These are phyloP conservation scores for Penaeus indicus DNA, from an alignment of 1,140 invertebrate species.

Conservation along the genomic window DNA sequence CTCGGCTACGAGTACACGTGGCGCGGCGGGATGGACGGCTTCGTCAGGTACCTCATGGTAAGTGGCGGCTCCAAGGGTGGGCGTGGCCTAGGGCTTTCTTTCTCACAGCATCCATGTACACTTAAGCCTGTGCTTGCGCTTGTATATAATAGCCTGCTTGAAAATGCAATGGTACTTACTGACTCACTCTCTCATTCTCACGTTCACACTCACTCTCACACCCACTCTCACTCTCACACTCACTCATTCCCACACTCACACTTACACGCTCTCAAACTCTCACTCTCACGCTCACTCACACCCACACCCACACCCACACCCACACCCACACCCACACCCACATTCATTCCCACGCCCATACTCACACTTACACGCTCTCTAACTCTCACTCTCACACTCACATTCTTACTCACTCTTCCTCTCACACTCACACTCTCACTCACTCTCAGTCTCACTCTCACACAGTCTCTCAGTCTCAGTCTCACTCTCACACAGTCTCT, in stretches of 20 bases:
- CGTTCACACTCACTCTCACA: too few relatives aligned
- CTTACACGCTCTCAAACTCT: too few relatives aligned
- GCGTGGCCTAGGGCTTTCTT: too few relatives aligned
- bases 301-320: too few relatives aligned
- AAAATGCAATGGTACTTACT: background rate
- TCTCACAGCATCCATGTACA: background rate
- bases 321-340: too few relatives aligned
- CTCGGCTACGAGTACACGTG: slow-evolving; percentile 31
- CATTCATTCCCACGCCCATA: too few relatives aligned
- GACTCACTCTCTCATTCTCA: too few relatives aligned
- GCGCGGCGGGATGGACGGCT: slow-evolving; percentile 34
- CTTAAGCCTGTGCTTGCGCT: background rate
- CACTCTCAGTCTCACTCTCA: background rate
- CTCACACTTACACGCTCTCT: background rate
- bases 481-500: too few relatives aligned
- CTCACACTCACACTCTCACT: background rate
- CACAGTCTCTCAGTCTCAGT: background rate
- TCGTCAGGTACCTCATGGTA: slow-evolving; percentile 34
- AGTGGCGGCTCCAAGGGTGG: background rate
- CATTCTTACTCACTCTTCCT: background rate
- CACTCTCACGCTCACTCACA: too few relatives aligned
- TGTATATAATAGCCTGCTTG: background rate
- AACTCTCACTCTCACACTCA: background rate
- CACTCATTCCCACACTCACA: too few relatives aligned
- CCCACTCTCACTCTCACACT: too few relatives aligned